Base-by-base conservation (phyloP, 2,113 vertebrate species). In the Spermophilus dauricus region DNA sequence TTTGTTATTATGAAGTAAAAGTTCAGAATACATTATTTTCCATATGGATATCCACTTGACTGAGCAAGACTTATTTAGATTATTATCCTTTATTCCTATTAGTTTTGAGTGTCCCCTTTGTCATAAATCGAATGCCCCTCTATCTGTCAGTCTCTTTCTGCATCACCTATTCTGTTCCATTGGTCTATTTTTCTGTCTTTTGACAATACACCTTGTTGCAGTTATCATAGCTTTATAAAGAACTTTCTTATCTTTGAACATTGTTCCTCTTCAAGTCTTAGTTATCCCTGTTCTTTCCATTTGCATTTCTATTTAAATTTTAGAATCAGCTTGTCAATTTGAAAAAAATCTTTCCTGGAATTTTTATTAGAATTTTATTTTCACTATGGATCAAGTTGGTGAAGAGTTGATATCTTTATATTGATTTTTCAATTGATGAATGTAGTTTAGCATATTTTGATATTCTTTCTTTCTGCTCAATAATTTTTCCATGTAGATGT, bases 361-460 rank as follows among this genome's bases (percentile, higher is more conserved):
- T 76, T 91, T 83, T 73, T 84, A 26, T 78, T 95, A 65, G 51
- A 86, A 77, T 63, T 70, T 20, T 4, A 83, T 72, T 84, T 51
- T 56, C 2, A 80, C 8, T 70, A 17, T 70, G 18, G 24, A 63
- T 76, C 42, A 85, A 30, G 13, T 88, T 84, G 53, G 20, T 56
- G 67, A 53, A 91, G 42, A 88, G 75, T 24, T 39, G 2, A 26
- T 85, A 69, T 82, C 17, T 95, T 95, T 93, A 87, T 75, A 34
- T 5, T 81, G n/a, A 83, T 65, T 72, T 97, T 72, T 94, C 24
- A 81, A 86, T 87, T 42, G 69, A 53, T 89, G 67, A 51, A 56
- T 37, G 42, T 58, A 5, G 17, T 39, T 76, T 53, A 75, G 12
- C 22, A 86, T 65, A 16, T 53, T 61, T 61, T 42, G 8, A 0